Evolutionary conservation across 2,797 vertebrate species (phyloP).

Genomic region (Tokudaia muenninki): DNA sequence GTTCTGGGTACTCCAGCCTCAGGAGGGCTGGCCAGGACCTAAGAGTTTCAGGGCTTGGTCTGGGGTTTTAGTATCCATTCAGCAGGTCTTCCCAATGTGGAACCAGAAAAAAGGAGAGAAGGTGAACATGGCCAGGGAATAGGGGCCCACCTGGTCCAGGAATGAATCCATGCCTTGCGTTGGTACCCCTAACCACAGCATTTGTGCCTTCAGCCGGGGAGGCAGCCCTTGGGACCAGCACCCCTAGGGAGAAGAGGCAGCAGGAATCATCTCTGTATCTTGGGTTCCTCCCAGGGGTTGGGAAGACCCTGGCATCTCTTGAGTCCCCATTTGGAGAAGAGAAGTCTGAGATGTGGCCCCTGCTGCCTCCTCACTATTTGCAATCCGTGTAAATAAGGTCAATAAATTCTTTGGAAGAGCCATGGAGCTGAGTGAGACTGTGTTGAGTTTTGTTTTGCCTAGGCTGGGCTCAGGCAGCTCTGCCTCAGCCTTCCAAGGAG

Average conservation of each 20-base stretch:
- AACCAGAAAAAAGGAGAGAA: not conserved
- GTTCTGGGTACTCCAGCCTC: conserved; percentile 23
- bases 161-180: conserved; percentile 19
- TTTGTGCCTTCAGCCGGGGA: conserved; percentile 83
- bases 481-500: not conserved
- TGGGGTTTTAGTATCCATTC: not conserved
- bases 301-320: conserved; percentile 27
- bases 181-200: conserved; percentile 43
- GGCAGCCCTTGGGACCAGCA: conserved; percentile 52
- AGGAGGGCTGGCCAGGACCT: not conserved
- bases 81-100: conserved; percentile 54
- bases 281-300: conserved; percentile 44
- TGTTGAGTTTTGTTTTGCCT: not conserved
- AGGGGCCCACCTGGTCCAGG: not conserved
- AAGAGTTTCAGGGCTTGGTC: conserved; percentile 29
- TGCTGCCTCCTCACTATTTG: conserved; percentile 86
- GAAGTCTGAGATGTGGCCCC: conserved; percentile 70
- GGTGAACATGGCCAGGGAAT: not conserved
- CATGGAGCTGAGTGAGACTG: not conserved
- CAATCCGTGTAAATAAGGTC: conserved; percentile 88
- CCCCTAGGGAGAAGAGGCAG: conserved; percentile 3
- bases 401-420: conserved; percentile 88
- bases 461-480: not conserved
- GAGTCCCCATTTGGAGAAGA: conserved; percentile 33
- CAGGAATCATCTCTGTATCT: conserved; percentile 66